Conservation (phyloP, 2,888 invertebrate genomes). For the Neoascia interrupta region DNA sequence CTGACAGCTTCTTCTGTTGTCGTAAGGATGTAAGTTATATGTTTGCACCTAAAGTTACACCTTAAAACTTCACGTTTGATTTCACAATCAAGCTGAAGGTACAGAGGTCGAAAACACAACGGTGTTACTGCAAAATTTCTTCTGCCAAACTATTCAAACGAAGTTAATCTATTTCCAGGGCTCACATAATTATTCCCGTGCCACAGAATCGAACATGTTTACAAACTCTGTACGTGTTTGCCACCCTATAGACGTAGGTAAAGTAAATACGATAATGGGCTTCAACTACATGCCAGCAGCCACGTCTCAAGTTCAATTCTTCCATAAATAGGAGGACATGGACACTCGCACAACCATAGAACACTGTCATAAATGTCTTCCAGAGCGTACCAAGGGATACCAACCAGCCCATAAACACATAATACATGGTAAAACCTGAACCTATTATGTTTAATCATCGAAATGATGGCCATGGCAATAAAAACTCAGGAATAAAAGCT, state of each 20-base stretch:
- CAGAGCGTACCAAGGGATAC: conserved; percentile 24
- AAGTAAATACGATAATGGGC: conserved; percentile 61
- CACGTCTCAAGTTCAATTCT: conserved; percentile 66
- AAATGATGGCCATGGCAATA: conserved; percentile 64
- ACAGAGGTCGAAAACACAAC: conserved; percentile 29
- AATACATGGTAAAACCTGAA: conserved; percentile 51
- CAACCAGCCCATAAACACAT: conserved; percentile 34
- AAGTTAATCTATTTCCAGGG: conserved; percentile 60
- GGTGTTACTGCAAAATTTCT: conserved; percentile 19
- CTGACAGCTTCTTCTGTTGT: too few relatives aligned
- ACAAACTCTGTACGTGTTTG: conserved; percentile 45
- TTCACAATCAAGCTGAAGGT: conserved; percentile 46
- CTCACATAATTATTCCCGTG: conserved; percentile 59
- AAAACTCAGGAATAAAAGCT: conserved; percentile 65
- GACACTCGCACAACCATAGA: conserved; percentile 22
- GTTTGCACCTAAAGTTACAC: too few relatives aligned
- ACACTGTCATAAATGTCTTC: conserved; percentile 56
- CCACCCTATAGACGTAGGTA: conserved; percentile 28
- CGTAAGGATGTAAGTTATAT: too few relatives aligned
- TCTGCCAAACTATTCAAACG: conserved; percentile 45
- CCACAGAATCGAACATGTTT: conserved; percentile 35
- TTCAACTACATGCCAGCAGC: conserved; percentile 57
- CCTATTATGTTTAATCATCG: conserved; percentile 65
- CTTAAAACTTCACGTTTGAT: conserved; percentile 32
- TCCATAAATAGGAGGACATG: conserved; percentile 29